Base-by-base conservation (phyloP, 1,140 invertebrate genomes). In the Archegozetes longisetosus region DNA sequence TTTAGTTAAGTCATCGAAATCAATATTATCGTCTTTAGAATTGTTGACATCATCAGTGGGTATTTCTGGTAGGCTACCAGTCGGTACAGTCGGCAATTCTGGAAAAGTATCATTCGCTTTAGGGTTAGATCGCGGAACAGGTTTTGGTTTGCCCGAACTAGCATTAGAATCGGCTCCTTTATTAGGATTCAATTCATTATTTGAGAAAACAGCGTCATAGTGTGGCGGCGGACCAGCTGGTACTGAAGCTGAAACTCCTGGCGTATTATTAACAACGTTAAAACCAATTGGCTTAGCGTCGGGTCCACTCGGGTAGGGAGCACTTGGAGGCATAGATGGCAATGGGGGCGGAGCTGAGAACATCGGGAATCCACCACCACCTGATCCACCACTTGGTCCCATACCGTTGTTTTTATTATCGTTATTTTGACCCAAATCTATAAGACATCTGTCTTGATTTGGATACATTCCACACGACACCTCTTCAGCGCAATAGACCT, bases 321-420 rank as follows among this genome's bases (percentile, higher is more conserved):
- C 54, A 46, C n/a, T 17, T 52, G 57, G 57, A 17, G 57, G 57
- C 6, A 32, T 23, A 12, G 52, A 13, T 17, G 57, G 57, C 23
- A 58, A 51, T 29, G 57, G 57, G 28, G 57, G 57, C 24, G 57
- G 50, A 40, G 17, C 32, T 6, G 6, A 23, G n/a, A 47, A 40
- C 12, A 17, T 14, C 25, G 12, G 20, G 1, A 20, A 52, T 14
- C 47, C 27, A 28, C 26, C 29, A 32, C 26, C 25, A 9, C 55
- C 47, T 27, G n/a, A 2, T n/a, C 48, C 48, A 58, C 20, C 48
- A 50, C 26, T 14, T 50, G 25, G 3, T 14, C n/a, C 2, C 24
- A 6, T n/a, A 25, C 46, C 40, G 27, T 27, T 20, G 20, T 46
- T 3, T 12, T 6, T n/a, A 12, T 28, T 28, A 14, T 20, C 6